Base-by-base conservation (phyloP, 2,797 vertebrate genomes). In the Melanotaenia maccullochi region DNA sequence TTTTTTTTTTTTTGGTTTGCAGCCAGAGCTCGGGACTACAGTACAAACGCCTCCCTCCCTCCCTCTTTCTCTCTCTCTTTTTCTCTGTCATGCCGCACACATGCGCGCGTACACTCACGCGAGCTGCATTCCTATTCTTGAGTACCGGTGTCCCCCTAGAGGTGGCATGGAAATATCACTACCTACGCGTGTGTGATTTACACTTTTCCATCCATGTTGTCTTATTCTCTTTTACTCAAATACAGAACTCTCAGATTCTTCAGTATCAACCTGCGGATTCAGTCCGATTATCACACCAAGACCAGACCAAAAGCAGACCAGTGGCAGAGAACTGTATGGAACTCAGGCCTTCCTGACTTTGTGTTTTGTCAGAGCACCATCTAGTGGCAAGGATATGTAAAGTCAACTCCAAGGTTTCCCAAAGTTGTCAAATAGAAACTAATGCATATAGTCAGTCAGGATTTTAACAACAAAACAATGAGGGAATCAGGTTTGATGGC, bases 111-210 rank as follows among this genome's bases (percentile, higher is more conserved):
- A n/a, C 52, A 1, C 54, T 2, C 73, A 40, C 70, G 40, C 72
- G 9, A n/a, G 22, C 75, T 52, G 62, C 71, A 51, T 75, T 79
- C 76, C 64, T 68, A 51, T 83, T 85, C 61, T 79, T 83, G 81
- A 82, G 76, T 81, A 58, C 71, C 62, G 64, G 84, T 86, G 89
- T 86, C 83, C 89, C 92, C 85, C 92, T 92, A 94, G 91, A 89
- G 85, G 86, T 64, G 32, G 75, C n/a, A 44, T n/a, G 38, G 33
- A 57, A 3, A 35, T 12, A 57, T 47, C 55, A 56, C 44, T 25
- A 38, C 20, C 44, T 58, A 54, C 49, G 11, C 9, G 42, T 22
- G 56, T 35, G 28, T 42, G 67, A 56, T 62, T 59, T 65, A 25
- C 36, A 22, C 38, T 1, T 49, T 47, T 63, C 8, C 38, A 60